These are phyloP conservation scores for Caradrina clavipalpis DNA, from an alignment of 2,888 invertebrate species.

Conservation along the genomic window DNA sequence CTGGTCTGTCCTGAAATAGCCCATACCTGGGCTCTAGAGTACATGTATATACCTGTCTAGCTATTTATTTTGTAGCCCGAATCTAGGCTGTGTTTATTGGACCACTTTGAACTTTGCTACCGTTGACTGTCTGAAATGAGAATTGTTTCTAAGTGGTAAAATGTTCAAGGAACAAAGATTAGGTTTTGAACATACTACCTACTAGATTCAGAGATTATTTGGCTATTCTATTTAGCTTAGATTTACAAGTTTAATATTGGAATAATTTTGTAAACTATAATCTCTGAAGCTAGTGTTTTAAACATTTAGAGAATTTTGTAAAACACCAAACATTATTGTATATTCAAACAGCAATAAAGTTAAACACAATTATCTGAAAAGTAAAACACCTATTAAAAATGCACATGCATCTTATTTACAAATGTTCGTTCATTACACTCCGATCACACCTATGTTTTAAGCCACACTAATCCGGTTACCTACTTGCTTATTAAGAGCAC, in stretches of 20 bases:
- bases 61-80: conserved; percentile 9
- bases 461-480: conserved; percentile 72
- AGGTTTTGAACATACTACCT: background rate
- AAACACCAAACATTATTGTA: no score
- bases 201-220: conserved; percentile 2
- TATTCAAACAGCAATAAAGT: background rate
- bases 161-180: background rate
- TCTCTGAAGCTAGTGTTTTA: conserved; percentile 5
- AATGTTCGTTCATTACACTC: conserved; percentile 11
- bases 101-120: conserved; percentile 27
- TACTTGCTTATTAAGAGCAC: conserved; percentile 70
- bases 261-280: background rate
- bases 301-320: background rate
- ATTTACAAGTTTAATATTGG: background rate
- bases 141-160: conserved; percentile 23
- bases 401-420: conserved; percentile 43
- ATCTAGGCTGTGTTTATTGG: conserved; percentile 28
- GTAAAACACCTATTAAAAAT: conserved; percentile 18
- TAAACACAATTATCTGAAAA: conserved; percentile 27
- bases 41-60: background rate
- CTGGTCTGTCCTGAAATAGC: conserved; percentile 44
- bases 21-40: conserved; percentile 3
- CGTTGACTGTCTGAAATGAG: conserved; percentile 14
- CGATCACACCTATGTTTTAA: conserved; percentile 41
- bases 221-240: background rate